Conservation (phyloP, 2,888 invertebrate species). For the Nemapogon koenigi region DNA sequence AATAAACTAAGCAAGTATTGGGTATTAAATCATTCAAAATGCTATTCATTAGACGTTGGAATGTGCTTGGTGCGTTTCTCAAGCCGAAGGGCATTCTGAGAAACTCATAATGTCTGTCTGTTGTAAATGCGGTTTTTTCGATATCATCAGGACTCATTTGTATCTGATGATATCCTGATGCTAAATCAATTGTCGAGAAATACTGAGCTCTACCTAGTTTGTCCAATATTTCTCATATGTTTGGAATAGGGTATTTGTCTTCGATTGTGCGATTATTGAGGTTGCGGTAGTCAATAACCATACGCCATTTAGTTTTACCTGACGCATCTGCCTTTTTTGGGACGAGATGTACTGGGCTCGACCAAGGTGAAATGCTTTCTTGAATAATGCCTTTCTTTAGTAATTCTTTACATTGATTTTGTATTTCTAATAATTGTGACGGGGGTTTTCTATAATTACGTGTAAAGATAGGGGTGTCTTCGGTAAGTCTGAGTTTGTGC, state of each 20-base stretch:
- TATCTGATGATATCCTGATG: constrained; percentile 19
- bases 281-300: constrained; percentile 20
- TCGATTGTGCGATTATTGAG: constrained; percentile 12
- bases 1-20: constrained; percentile 16
- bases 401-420: constrained; percentile 12
- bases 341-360: constrained; percentile 15
- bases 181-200: constrained; percentile 21
- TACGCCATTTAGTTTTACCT: constrained; percentile 19
- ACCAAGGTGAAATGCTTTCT: constrained; percentile 12
- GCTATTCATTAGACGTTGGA: constrained; percentile 26
- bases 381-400: constrained; percentile 10
- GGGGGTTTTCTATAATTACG: background rate
- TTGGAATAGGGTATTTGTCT: constrained; percentile 13
- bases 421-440: constrained; percentile 3
- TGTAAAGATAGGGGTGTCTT: background rate
- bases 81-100: constrained; percentile 26
- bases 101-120: constrained; percentile 25
- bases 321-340: constrained; percentile 10
- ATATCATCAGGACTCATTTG: constrained; percentile 17
- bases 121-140: constrained; percentile 25
- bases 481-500: constrained; percentile 1
- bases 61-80: constrained; percentile 24
- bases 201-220: constrained; percentile 13
- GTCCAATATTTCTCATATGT: constrained; percentile 22
- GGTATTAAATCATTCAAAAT: constrained; percentile 22